These are phyloP conservation scores for Eutolmus rufibarbis DNA, from an alignment of 2,888 invertebrate genomes.

Conservation along the genomic window DNA sequence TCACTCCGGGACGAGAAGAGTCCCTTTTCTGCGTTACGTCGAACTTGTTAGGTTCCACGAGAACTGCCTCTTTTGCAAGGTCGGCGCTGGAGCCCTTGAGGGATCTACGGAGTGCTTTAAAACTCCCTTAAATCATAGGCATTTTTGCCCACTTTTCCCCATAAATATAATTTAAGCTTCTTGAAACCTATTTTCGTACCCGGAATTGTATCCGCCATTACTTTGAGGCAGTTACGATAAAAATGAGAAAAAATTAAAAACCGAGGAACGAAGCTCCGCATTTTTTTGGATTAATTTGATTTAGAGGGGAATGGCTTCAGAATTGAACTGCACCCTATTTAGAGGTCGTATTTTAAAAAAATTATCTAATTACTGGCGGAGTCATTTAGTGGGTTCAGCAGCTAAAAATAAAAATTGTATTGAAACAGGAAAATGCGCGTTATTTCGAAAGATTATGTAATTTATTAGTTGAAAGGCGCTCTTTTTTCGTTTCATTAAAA, in stretches of 20 bases:
- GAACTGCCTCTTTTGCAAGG: background rate
- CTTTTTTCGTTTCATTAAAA: background rate
- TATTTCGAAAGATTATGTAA: background rate
- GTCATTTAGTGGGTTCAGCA: background rate
- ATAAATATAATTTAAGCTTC: background rate
- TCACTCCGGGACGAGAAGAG: background rate
- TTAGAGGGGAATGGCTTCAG: background rate
- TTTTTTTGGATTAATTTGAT: background rate
- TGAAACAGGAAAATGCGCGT: background rate
- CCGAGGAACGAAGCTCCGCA: background rate
- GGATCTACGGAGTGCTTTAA: background rate
- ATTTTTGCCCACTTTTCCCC: background rate
- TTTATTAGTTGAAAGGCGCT: background rate
- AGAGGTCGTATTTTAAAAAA: background rate
- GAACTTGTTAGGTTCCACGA: background rate
- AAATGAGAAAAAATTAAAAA: background rate
- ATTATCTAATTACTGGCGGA: background rate
- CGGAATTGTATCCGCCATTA: background rate
- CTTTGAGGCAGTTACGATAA: background rate
- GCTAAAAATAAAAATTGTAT: background rate
- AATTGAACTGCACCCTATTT: background rate
- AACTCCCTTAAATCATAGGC: background rate
- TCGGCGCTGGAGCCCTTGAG: background rate
- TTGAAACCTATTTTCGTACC: background rate
- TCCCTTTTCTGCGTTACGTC: background rate